phyloP scores from a whole-genome alignment of 2,888 invertebrate genomes.

The Xiphydria camelus region DNA sequence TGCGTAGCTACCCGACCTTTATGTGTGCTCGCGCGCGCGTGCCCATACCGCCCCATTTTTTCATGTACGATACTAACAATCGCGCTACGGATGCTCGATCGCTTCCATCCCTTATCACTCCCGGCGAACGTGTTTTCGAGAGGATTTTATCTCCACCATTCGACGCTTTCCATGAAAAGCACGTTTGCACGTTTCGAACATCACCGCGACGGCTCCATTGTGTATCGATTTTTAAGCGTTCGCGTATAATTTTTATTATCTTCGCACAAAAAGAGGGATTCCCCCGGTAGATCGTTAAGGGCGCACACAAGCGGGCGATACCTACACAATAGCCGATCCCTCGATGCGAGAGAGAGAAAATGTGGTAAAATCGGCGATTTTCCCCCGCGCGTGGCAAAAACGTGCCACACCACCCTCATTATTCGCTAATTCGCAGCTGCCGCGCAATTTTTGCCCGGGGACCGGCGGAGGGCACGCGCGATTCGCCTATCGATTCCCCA shows the following conservation, averaged over 20 bases:
- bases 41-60: no score
- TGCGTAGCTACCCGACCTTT: no score
- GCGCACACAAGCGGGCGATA: background rate
- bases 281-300: background rate
- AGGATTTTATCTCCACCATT: no score
- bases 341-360: background rate
- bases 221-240: slow-evolving; percentile 1
- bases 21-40: no score
- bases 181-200: no score
- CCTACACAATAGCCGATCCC: background rate
- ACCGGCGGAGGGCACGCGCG: background rate
- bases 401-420: background rate
- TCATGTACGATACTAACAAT: no score
- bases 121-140: no score
- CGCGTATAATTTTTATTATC: background rate
- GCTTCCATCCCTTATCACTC: no score
- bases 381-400: background rate
- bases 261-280: background rate
- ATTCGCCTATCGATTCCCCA: background rate
- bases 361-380: background rate
- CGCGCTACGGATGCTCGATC: no score
- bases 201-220: no score
- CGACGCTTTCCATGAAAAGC: no score
- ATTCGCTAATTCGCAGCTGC: slow-evolving; percentile 1
- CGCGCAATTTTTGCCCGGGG: background rate